phyloP scores from a whole-genome alignment of 2,888 invertebrate genomes.

The Pardosa pseudoannulata region DNA sequence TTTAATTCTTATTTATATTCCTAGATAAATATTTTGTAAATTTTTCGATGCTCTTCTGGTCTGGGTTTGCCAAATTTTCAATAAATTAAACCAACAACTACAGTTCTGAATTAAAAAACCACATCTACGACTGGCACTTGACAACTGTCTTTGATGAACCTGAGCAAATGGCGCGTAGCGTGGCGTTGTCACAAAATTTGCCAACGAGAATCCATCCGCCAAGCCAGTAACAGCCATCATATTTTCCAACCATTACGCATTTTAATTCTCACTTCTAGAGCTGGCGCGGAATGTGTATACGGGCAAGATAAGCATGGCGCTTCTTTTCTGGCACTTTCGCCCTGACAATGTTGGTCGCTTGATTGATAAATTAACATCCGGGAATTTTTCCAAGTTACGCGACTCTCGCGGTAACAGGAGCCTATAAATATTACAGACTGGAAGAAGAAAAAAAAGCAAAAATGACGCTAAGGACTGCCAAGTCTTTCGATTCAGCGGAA shows the following conservation, averaged over 20 bases:
- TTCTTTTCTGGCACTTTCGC: neutral
- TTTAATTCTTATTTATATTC: too few relatives aligned
- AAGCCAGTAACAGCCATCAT: neutral
- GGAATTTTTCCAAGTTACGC: constrained; percentile 8
- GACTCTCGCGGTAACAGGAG: neutral
- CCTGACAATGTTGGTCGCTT: neutral
- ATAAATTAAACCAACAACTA: too few relatives aligned
- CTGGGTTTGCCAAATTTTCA: too few relatives aligned
- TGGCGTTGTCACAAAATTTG: neutral
- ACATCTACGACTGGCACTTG: too few relatives aligned
- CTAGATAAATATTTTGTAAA: too few relatives aligned
- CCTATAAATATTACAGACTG: neutral
- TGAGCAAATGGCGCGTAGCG: neutral
- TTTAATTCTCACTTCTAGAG: neutral
- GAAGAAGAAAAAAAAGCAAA: neutral
- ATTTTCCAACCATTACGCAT: neutral
- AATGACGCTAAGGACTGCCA: neutral
- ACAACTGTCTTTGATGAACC: neutral
- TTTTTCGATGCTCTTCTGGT: too few relatives aligned
- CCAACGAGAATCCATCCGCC: too few relatives aligned
- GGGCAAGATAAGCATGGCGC: neutral
- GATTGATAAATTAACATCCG: constrained; percentile 19
- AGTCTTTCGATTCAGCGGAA: constrained; percentile 2
- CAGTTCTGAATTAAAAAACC: too few relatives aligned
- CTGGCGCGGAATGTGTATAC: neutral